Conservation (phyloP, 2,113 vertebrate genomes). For the Morone chrysops region DNA sequence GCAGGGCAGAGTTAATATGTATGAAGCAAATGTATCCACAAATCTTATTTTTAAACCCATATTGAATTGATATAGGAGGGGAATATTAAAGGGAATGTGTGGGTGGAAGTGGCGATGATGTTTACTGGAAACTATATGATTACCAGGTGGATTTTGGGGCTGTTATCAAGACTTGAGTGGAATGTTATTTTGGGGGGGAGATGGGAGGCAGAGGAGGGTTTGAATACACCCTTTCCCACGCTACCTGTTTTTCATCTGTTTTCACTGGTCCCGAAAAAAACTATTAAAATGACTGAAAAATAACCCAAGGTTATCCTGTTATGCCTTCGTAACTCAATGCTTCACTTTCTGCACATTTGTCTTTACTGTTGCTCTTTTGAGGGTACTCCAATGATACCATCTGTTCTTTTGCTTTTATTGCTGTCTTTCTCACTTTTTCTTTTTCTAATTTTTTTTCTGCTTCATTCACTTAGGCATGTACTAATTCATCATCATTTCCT, state of each 20-base stretch:
- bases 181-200: slow-evolving; percentile 30
- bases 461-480: slow-evolving; percentile 15
- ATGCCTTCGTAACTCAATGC: slow-evolving; percentile 5
- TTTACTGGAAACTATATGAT: slow-evolving; percentile 25
- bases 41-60: not conserved
- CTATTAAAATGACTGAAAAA: slow-evolving; percentile 35
- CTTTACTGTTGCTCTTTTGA: slow-evolving; percentile 19
- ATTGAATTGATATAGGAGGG: not conserved
- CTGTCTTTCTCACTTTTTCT: not conserved
- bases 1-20: slow-evolving; percentile 47
- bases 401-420: slow-evolving; percentile 18
- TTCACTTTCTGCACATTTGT: slow-evolving; percentile 28
- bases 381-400: slow-evolving; percentile 17
- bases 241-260: slow-evolving; percentile 51
- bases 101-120: not conserved
- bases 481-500: slow-evolving; percentile 14
- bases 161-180: slow-evolving; percentile 35
- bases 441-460: not conserved
- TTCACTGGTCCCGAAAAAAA: slow-evolving; percentile 35
- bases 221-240: slow-evolving; percentile 39
- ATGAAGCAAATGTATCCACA: slow-evolving; percentile 17
- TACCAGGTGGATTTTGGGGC: slow-evolving; percentile 15
- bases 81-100: not conserved
- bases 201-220: slow-evolving; percentile 9
- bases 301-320: slow-evolving; percentile 13